These are phyloP conservation scores for Diploscapter pachys DNA, from an alignment of 1,140 invertebrate species.

Conservation along the genomic window DNA sequence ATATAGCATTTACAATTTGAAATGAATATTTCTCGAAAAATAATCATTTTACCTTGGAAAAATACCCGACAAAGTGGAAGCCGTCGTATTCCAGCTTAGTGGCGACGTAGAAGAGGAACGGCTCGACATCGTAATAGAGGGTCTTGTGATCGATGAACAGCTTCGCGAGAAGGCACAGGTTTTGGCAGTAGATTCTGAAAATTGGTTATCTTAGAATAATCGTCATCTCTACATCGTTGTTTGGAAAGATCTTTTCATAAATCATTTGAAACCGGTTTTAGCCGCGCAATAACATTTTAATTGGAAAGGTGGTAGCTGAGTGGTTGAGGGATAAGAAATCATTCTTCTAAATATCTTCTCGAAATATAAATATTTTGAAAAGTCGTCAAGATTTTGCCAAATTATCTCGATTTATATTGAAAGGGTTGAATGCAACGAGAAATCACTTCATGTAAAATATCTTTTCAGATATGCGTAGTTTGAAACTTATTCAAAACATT, in stretches of 20 bases:
- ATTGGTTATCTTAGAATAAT: not conserved
- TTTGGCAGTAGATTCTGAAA: conserved; percentile 82
- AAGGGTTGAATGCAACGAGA: too few relatives aligned
- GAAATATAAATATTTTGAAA: conserved; percentile 3
- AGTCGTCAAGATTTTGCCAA: not conserved
- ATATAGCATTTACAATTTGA: not conserved
- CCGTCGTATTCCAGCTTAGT: conserved; percentile 82
- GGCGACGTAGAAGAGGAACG: conserved; percentile 94
- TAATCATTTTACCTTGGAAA: conserved; percentile 63
- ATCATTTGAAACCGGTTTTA: too few relatives aligned
- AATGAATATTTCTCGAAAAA: not conserved
- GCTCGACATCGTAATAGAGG: conserved; percentile 96
- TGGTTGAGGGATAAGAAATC: too few relatives aligned
- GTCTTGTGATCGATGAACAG: conserved; percentile 98
- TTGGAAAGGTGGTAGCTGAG: too few relatives aligned
- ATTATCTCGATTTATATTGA: too few relatives aligned
- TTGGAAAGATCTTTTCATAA: too few relatives aligned
- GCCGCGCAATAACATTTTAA: too few relatives aligned
- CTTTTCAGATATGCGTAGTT: too few relatives aligned
- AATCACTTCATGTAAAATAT: too few relatives aligned
- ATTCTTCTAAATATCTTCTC: not conserved
- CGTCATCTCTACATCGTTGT: too few relatives aligned
- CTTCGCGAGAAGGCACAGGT: conserved; percentile 91
- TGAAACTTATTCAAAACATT: too few relatives aligned
- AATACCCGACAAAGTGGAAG: conserved; percentile 65